Percentiles rank a stretch among this genome's conserved stretches.
Evolutionary conservation across 2,113 vertebrate species (phyloP).

Genomic region (Antennarius striatus): DNA sequence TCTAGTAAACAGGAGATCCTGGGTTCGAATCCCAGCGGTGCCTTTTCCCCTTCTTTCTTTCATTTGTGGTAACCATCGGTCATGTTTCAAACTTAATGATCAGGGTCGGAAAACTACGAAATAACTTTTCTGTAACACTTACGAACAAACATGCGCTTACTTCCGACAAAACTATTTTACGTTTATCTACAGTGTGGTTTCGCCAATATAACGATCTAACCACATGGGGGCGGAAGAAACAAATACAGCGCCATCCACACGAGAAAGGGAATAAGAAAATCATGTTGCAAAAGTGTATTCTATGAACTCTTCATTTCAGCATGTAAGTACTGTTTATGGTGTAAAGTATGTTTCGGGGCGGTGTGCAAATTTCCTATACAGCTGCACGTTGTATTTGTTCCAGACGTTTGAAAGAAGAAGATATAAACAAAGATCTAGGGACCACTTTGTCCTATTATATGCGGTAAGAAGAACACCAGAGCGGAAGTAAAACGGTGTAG

Average conservation of each 20-base stretch:
- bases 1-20: constrained; percentile 80
- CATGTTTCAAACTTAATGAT: neutral
- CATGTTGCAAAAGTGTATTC: no score
- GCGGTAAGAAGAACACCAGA: neutral
- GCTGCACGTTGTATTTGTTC: neutral
- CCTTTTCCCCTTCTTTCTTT: constrained; percentile 42
- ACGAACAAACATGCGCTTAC: neutral
- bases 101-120: neutral
- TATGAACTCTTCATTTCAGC: neutral
- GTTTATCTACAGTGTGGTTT: neutral
- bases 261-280: neutral
- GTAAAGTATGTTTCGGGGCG: neutral
- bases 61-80: no score
- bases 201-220: neutral
- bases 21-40: constrained; percentile 79
- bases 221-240: constrained; percentile 20
- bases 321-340: fast-evolving
- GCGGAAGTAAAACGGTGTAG: constrained; percentile 1
- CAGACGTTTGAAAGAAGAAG: neutral
- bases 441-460: constrained; percentile 18
- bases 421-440: constrained; percentile 4
- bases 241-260: neutral
- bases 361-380: neutral
- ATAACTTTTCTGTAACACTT: neutral
- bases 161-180: neutral